Evolutionary conservation across 2,797 vertebrate species (phyloP).

Genomic region (Scyliorhinus canicula): DNA sequence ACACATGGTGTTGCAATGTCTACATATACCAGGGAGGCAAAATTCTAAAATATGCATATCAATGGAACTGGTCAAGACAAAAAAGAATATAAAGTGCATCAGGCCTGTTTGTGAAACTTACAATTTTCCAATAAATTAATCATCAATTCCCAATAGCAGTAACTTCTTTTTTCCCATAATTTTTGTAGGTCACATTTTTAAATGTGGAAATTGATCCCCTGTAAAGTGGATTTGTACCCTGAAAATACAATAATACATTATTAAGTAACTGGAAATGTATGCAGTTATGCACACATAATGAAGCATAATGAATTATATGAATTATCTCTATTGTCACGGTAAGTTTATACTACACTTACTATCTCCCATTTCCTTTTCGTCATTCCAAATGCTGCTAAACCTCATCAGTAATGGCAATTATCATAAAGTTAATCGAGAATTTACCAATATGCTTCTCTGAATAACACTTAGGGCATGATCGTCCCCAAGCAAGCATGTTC

Average conservation of each 20-base stretch:
- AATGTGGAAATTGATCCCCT: slow-evolving; percentile 91
- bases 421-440: not conserved
- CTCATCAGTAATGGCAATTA: not conserved
- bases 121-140: slow-evolving; percentile 32
- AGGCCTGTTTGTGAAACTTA: not conserved
- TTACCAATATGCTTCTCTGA: not conserved
- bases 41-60: not conserved
- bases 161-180: slow-evolving; percentile 53
- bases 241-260: slow-evolving; percentile 42
- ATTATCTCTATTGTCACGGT: not conserved
- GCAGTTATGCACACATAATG: not conserved
- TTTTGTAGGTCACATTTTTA: slow-evolving; percentile 92
- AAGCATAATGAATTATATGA: not conserved
- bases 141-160: not conserved
- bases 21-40: not conserved
- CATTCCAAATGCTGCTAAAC: not conserved
- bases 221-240: slow-evolving; percentile 95
- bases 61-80: not conserved
- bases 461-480: too few species aligned
- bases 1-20: not conserved
- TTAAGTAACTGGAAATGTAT: not conserved
- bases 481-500: too few species aligned
- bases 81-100: not conserved
- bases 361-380: not conserved
- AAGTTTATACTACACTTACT: not conserved